Base-by-base conservation (phyloP, 2,113 vertebrate genomes). In the Hymenochirus boettgeri region DNA sequence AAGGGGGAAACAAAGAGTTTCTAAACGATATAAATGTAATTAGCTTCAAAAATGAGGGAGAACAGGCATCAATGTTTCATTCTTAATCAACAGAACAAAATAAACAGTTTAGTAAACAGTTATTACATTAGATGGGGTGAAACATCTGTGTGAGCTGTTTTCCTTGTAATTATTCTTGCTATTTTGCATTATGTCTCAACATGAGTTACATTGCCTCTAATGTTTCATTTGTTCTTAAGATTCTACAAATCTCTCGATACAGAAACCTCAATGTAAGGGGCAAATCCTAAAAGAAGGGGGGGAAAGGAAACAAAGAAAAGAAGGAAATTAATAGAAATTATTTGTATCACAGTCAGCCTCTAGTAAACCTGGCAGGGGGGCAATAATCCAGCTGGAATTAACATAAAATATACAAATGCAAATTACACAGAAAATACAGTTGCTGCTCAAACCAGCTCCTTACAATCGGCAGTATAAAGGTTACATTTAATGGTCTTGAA, bases 321-420 rank as follows among this genome's bases (percentile, higher is more conserved):
- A 45, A 23, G 5, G 6, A 80, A 88, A 86, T 86, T 70, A 52
- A 83, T 83, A 85, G 84, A 89, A 87, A 88, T 90, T 86, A 89
- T 88, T 89, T 84, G 84, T 85, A 88, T 86, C 88, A 85, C 88
- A 88, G 87, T 81, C 79, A 87, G 88, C 79, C 56, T 75, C 84
- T 85, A 87, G 85, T 86, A 88, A 87, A 85, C 81, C 82, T 89
- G 83, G 88, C 85, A 84, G 87, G 88, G 83, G 88, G 84, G 86
- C 88, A 84, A 88, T 88, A 86, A 89, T 90, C 89, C 89, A 67
- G 73, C 82, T 75, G 83, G 80, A 89, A 90, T 89, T 90, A 90
- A 87, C 86, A 90, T 90, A 89, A 90, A 90, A 89, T 90, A 87
- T 88, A 89, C 83, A 88, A 88, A 79, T 87, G 86, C 84, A 88